Percentiles rank a stretch among this genome's conserved stretches.
phyloP scores from a whole-genome alignment of 2,113 vertebrate genomes.

The Falcunculus frontatus region DNA sequence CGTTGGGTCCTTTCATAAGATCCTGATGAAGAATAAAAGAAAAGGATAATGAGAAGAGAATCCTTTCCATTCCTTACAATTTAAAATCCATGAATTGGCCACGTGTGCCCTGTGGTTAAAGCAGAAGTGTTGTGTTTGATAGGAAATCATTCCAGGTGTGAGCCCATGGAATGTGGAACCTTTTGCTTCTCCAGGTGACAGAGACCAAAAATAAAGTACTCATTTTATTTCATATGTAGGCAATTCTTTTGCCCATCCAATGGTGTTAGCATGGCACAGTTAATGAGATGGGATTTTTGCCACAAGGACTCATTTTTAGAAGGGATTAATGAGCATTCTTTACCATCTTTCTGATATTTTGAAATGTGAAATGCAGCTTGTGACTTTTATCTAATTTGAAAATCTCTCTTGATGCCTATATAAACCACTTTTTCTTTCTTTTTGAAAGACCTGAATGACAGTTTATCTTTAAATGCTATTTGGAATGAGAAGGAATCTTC shows the following conservation, averaged over 20 bases:
- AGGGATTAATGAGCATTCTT: neutral
- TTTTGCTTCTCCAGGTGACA: neutral
- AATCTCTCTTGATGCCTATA: neutral
- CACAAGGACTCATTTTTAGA: neutral
- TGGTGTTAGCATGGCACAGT: neutral
- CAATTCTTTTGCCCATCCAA: neutral
- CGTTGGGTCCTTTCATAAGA: fast-evolving
- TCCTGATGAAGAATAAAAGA: neutral
- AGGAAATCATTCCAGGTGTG: neutral
- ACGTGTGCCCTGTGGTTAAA: neutral
- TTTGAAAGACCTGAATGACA: slow-evolving; percentile 53
- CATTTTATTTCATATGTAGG: neutral
- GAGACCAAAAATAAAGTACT: neutral
- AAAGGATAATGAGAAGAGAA: neutral
- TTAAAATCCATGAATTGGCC: neutral
- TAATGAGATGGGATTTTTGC: neutral
- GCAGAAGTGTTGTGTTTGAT: neutral
- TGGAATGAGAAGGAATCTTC: slow-evolving; percentile 73
- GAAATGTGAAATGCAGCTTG: neutral
- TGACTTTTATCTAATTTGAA: neutral
- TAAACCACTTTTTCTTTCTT: slow-evolving; percentile 34
- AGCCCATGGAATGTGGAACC: neutral
- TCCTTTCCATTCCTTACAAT: neutral
- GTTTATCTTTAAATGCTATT: slow-evolving; percentile 67
- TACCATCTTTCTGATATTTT: neutral